Evolutionary conservation across 1,140 invertebrate genomes (phyloP).

Genomic region (Steinernema feltiae): DNA sequence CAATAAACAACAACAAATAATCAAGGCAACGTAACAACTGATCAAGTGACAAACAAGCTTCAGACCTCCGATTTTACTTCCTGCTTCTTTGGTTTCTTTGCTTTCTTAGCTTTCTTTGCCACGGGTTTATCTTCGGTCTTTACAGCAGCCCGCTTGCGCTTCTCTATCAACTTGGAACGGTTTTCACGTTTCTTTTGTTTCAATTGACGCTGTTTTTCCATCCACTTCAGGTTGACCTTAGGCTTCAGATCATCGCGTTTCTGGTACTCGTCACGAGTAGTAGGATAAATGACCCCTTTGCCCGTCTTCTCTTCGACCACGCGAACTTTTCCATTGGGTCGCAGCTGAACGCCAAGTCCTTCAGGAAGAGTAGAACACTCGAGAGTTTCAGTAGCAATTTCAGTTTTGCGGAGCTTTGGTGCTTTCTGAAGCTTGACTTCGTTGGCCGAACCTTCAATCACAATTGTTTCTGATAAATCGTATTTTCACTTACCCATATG

Average conservation of each 20-base stretch:
- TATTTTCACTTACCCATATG: constrained; percentile 24
- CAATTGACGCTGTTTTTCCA: constrained; percentile 33
- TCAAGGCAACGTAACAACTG: background rate
- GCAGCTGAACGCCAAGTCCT: constrained; percentile 28
- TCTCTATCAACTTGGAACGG: background rate
- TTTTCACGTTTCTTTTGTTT: constrained; percentile 27
- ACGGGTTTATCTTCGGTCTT: background rate
- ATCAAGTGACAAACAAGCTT: background rate
- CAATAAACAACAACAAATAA: background rate
- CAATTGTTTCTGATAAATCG: background rate
- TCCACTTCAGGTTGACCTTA: constrained; percentile 27
- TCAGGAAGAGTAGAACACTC: constrained; percentile 36
- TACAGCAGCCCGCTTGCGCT: background rate
- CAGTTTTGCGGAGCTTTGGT: background rate
- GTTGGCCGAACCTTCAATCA: constrained; percentile 26
- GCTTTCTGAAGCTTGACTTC: constrained; percentile 21
- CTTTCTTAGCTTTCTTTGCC: background rate
- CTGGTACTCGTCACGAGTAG: constrained; percentile 28
- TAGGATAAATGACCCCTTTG: constrained; percentile 29
- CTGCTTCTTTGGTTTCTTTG: background rate
- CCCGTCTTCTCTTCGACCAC: constrained; percentile 27
- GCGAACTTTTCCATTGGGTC: constrained; percentile 30
- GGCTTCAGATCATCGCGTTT: constrained; percentile 27
- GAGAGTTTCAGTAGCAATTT: constrained; percentile 11
- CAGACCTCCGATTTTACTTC: background rate